Base-by-base conservation (phyloP, 2,113 vertebrate species). In the Phylloscopus trochiloides region DNA sequence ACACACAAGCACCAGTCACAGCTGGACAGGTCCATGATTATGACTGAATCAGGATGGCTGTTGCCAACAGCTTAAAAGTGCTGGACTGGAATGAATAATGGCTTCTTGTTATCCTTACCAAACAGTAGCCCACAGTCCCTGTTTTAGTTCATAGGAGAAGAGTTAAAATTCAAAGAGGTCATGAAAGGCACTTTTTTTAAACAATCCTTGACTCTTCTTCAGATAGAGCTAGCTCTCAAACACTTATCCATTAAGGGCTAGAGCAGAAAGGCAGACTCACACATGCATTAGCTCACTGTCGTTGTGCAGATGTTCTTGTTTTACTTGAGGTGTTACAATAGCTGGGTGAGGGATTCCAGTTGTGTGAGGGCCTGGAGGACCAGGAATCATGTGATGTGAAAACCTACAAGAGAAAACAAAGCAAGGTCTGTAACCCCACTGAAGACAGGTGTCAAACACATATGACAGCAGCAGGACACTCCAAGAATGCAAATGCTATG, bases 281-380 rank as follows among this genome's bases (percentile, higher is more conserved):
- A 99, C 98, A 96, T 99, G 99, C 99, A 99, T 99, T 97, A 99
- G 98, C 97, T 99, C 99, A 8, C 98, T 98, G 97, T 99, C 99
- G 2, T 96, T 96, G 96, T 99, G 99, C 50, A 98, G 98, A 54
- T 99, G 99, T 91, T 99, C 99, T 78, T 99, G 99, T 96, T 99
- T 99, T 97, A 99, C 99, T 98, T 99, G 99, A 97, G 99, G 99
- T 83, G 99, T 99, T 97, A 99, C 99, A 86, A 99, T 99, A 92
- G 99, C 99, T 43, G 99, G 99, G 91, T 99, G 99, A 97, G 99
- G 99, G 97, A 99, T 99, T 98, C 99, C 99, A 95, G 99, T 99
- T 97, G 99, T 98, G 87, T 99, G 99, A 88, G 99, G 99, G 78
- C 99, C 99, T 18, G 98, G 99, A 96, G 99, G 99, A 90, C 99